Evolutionary conservation across 2,113 vertebrate species (phyloP), one percentile per base, ranked within the genome.

Genomic region (Myxocyprinus asiaticus): DNA sequence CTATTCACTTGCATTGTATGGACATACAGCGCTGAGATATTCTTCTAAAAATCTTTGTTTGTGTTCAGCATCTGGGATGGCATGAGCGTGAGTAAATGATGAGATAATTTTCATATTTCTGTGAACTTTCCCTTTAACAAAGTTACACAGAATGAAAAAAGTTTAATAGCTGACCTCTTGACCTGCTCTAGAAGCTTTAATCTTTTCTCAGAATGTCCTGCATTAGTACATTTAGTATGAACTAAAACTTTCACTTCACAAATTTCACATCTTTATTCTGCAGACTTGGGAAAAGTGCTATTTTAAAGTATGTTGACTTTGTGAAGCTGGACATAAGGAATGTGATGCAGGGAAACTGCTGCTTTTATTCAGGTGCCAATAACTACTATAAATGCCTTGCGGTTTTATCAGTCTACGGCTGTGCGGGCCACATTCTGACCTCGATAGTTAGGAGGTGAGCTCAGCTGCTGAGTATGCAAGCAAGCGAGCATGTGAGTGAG

Each of bases 321-420:
- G 51, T 70, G 22, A n/a, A 53, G 1, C 17, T 56, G 50, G n/a
- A 51, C 6, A 1, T 53, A 22, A 69, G 55, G 0, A 11, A 45
- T 47, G 42, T 9, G 3, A 56, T 58, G 14, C 42, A 58, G 9
- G 22, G 55, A 59, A 6, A 6, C 42, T 9, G 4, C 14, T 15
- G 11, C 6, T 33, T 77, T 47, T 63, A 71, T 33, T 65, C 64
- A 75, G 42, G 55, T 67, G 61, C 58, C 76, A 68, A 76, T 43
- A 79, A 51, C 66, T 79, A 79, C 75, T 84, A 81, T 50, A 62
- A 68, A 67, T 45, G 12, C 64, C 9, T 78, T 84, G 82, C 14
- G 82, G 82, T 84, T 84, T 81, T 63, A 70, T 81, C 68, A 59
- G 62, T 78, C 82, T 83, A 53, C 53, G 82, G 63, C 82, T 67